Evolutionary conservation across 2,113 vertebrate genomes (phyloP), one percentile per base, ranked within the genome.

Genomic region (Catharus minimus): DNA sequence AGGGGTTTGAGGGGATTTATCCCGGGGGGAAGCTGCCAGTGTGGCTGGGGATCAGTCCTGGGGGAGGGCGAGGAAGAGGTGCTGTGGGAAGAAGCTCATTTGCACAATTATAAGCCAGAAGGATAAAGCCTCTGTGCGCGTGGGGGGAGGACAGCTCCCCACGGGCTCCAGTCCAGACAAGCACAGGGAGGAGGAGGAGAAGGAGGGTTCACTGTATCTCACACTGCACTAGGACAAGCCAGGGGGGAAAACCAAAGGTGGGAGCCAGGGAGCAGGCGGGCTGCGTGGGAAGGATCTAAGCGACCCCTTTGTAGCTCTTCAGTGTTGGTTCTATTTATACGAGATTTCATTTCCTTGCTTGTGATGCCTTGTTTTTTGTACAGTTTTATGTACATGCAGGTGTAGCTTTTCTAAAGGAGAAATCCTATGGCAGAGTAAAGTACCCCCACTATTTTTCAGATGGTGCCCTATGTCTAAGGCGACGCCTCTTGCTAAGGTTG

Each of bases 351-450:
- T 97, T 97, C 96, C 96, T 96, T 97, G 98, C 98, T 98, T 98
- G 98, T 98, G 98, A 98, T 98, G 98, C 98, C 98, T 98, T 98
- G 98, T 98, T 98, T 98, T 98, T 98, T 98, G 98, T 99, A 99
- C 98, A 99, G 98, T 99, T 99, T 98, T 99, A 99, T 99, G 98
- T 99, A 99, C 98, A 99, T 98, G 98, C 98, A 98, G 98, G 98
- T 98, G 98, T 99, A 98, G 98, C 98, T 98, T 98, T 98, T 96
- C 96, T 97, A 96, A 97, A 97, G 97, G 96, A 98, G 97, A 97
- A 97, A 97, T 97, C 98, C 86, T 95, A 96, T 77, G 96, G 92
- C 95, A 96, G 94, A 95, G 78, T 89, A 88, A 96, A 96, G 93
- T 95, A 87, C 97, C 98, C 98, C 98, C 97, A 97, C 97, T 98